Evolutionary conservation across 2,888 invertebrate species (phyloP).

Genomic region (Epiblema foenella): DNA sequence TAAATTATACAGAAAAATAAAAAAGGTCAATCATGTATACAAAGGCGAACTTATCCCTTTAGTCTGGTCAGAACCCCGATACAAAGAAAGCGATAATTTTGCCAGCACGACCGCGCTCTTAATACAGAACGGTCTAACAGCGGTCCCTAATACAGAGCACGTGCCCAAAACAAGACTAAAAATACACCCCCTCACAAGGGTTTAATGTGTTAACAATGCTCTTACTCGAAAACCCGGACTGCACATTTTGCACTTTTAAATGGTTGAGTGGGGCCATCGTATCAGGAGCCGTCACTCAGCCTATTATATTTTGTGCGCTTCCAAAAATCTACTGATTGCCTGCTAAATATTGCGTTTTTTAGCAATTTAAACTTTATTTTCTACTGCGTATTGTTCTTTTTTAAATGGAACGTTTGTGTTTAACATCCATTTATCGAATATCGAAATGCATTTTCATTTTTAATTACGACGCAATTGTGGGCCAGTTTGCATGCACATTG

Average conservation of each 20-base stretch:
- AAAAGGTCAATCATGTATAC: no score
- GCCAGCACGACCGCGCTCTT: no score
- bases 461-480: constrained; percentile 36
- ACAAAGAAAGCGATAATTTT: no score
- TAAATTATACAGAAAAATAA: no score
- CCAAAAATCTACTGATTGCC: constrained; percentile 29
- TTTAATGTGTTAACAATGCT: constrained; percentile 81
- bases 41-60: no score
- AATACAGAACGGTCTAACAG: constrained; percentile 44
- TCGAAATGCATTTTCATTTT: constrained; percentile 50
- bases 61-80: no score
- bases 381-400: background rate
- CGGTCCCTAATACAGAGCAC: constrained; percentile 52
- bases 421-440: background rate
- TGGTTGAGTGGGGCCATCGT: constrained; percentile 43
- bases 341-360: background rate
- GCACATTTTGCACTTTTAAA: constrained; percentile 48
- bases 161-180: constrained; percentile 76
- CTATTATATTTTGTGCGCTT: constrained; percentile 41
- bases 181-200: constrained; percentile 76
- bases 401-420: background rate
- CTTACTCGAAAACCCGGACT: constrained; percentile 56
- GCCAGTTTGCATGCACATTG: constrained; percentile 1
- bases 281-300: constrained; percentile 40
- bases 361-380: background rate